These are phyloP conservation scores for Actenoides hombroni DNA, from an alignment of 2,113 vertebrate genomes.

Conservation along the genomic window DNA sequence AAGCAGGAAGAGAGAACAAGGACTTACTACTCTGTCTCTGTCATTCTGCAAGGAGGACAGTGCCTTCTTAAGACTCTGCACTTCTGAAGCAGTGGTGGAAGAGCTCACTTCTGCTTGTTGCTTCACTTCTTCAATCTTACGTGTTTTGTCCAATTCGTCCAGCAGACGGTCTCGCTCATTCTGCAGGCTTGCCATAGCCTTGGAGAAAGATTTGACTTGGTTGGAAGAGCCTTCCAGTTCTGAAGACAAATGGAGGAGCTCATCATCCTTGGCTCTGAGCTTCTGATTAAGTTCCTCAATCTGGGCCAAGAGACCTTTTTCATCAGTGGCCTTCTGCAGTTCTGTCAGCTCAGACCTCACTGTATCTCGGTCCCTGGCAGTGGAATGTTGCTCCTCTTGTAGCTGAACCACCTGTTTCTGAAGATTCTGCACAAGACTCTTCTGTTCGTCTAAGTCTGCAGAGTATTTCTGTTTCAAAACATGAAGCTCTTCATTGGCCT, in stretches of 20 bases:
- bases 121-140: constrained; percentile 59
- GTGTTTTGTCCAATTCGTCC: constrained; percentile 51
- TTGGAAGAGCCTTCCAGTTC: constrained; percentile 77
- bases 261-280: constrained; percentile 69
- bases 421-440: constrained; percentile 14
- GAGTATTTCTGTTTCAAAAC: constrained; percentile 63
- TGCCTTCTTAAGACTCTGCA: constrained; percentile 89
- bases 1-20: neutral
- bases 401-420: constrained; percentile 48
- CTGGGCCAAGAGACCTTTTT: constrained; percentile 14
- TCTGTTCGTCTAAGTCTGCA: constrained; percentile 51
- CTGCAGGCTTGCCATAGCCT: constrained; percentile 76
- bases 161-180: constrained; percentile 71
- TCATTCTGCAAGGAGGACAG: constrained; percentile 91
- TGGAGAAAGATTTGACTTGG: constrained; percentile 75
- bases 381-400: constrained; percentile 26
- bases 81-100: constrained; percentile 70
- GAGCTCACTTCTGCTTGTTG: constrained; percentile 35
- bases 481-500: constrained; percentile 74
- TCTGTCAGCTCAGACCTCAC: constrained; percentile 47
- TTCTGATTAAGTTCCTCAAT: constrained; percentile 65
- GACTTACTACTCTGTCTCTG: constrained; percentile 88
- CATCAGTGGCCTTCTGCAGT: constrained; percentile 19
- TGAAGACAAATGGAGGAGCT: constrained; percentile 62
- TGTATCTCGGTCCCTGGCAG: constrained; percentile 15